Evolutionary conservation across 2,797 vertebrate genomes (phyloP).

Genomic region (Scomberomorus guttatus): DNA sequence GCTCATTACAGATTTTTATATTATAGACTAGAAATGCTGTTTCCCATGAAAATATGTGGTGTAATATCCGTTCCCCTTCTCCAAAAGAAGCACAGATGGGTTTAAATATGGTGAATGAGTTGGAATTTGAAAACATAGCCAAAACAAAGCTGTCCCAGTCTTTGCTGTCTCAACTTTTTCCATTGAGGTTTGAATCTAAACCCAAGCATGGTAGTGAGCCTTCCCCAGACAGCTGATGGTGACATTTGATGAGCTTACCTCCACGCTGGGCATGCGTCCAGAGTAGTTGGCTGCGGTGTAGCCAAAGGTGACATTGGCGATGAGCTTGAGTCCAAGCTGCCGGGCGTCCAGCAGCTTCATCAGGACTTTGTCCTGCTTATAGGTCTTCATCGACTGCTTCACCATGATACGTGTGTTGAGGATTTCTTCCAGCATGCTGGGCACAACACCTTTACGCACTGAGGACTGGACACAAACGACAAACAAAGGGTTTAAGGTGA

Average conservation of each 20-base stretch:
- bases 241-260: constrained; percentile 80
- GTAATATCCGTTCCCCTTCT: not conserved
- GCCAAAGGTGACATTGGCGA: constrained; percentile 96
- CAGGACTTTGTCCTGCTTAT: constrained; percentile 92
- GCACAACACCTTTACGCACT: constrained; percentile 94
- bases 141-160: not conserved
- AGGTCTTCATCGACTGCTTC: constrained; percentile 94
- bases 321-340: constrained; percentile 96
- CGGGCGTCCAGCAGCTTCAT: constrained; percentile 94
- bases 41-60: not conserved
- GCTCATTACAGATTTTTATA: not conserved
- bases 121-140: not conserved
- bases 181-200: not conserved
- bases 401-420: constrained; percentile 97
- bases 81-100: not conserved
- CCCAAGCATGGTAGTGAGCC: not conserved
- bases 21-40: not conserved
- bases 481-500: not conserved
- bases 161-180: not conserved
- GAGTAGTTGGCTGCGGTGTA: constrained; percentile 96
- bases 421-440: constrained; percentile 97
- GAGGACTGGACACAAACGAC: constrained; percentile 84
- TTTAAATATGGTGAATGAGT: constrained; percentile 3
- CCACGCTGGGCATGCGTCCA: constrained; percentile 95
- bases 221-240: not conserved